Evolutionary conservation across 2,888 invertebrate genomes (phyloP), one percentile per base, ranked within the genome.

Genomic region (Dorcus parallelipipedus): DNA sequence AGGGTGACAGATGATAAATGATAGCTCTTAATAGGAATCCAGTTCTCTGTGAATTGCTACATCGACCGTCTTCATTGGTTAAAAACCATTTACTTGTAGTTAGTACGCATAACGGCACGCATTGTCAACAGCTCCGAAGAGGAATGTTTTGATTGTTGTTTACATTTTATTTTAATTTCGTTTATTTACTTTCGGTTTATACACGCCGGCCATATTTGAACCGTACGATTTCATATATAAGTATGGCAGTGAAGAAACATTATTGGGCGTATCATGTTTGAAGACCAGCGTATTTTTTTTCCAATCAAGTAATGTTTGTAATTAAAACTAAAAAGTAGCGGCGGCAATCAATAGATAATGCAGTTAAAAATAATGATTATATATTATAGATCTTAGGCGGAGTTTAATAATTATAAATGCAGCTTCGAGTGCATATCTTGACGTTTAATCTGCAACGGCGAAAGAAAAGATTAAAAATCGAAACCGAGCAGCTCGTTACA

Each of bases 1-100:
- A 54, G 71, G 71, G 72, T 73, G 76, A 76, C 76, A 76, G 73
- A 76, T 77, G 77, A 77, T 77, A 76, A 77, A 77, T 77, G 76
- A 75, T 76, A 73, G 69, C 71, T 73, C 72, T 73, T 76, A 77
- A 77, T 76, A 75, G 75, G 73, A 74, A 75, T 76, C 71, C 73
- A 72, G 73, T 75, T 76, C 75, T 71, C 71, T 70, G 71, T 72
- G 73, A 72, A 76, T 74, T 73, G 74, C 72, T 72, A 69, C 71
- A 73, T 73, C 72, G 71, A 71, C 72, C 72, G 70, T 71, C 71
- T 70, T 72, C 72, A 73, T 74, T 73, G 74, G 72, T 70, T 74
- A 70, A 73, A 74, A 73, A 47, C 56, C 59, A 52, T 56, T 56
- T 52, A 59, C 45, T 49, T 49, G 38, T 49, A 38, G 14, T 38